These are phyloP conservation scores for Apodemia zela DNA, from an alignment of 2,888 invertebrate species.

Conservation along the genomic window DNA sequence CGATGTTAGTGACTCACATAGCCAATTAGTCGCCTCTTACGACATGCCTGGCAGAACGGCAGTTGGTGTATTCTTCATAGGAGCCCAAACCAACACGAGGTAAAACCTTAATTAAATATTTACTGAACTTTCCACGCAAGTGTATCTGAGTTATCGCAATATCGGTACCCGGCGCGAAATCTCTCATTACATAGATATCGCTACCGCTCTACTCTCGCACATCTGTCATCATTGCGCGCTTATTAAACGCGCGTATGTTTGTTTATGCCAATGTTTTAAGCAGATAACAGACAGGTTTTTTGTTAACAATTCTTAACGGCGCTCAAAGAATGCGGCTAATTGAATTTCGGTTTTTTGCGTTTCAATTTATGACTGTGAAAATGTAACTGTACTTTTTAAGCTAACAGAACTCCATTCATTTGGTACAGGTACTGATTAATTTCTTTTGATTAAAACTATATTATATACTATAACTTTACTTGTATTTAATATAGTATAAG, in stretches of 20 bases:
- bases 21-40: too few species aligned
- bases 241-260: constrained; percentile 25
- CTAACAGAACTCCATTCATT: background rate
- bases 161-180: constrained; percentile 40
- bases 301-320: constrained; percentile 7
- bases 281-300: constrained; percentile 6
- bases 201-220: constrained; percentile 43
- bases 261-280: constrained; percentile 12
- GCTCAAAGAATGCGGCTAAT: constrained; percentile 15
- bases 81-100: too few species aligned
- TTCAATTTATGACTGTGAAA: constrained; percentile 1
- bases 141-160: background rate
- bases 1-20: too few species aligned
- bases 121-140: background rate
- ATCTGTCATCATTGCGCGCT: constrained; percentile 51
- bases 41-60: too few species aligned
- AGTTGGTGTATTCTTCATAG: too few species aligned
- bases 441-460: too few species aligned
- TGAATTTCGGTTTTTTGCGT: constrained; percentile 18
- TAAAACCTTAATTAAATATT: background rate
- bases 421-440: background rate
- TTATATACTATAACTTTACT: too few species aligned
- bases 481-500: too few species aligned
- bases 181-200: constrained; percentile 55
- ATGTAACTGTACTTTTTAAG: background rate